phyloP scores from a whole-genome alignment of 2,113 vertebrate species.

The Eudyptes chrysolophus region DNA sequence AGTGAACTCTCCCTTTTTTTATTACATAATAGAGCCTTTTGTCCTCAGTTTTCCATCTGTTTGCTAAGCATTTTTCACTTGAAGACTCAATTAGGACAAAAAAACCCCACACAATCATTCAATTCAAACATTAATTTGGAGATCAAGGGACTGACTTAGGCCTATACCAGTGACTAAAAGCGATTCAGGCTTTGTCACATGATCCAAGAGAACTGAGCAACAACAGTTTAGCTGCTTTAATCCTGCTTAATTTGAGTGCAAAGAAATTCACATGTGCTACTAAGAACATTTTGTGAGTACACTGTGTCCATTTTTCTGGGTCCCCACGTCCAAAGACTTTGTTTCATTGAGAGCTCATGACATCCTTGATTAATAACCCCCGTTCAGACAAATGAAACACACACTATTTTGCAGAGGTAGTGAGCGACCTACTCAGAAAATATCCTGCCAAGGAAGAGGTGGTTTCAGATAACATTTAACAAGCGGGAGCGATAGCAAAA shows the following conservation, averaged over 20 bases:
- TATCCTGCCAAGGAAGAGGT: not conserved
- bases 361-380: conserved; percentile 77
- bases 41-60: conserved; percentile 75
- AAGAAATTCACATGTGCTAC: conserved; percentile 91
- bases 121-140: conserved; percentile 86
- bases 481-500: not conserved
- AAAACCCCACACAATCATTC: conserved; percentile 73
- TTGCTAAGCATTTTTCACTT: conserved; percentile 80
- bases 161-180: conserved; percentile 76
- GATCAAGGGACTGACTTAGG: conserved; percentile 80
- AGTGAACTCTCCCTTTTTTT: conserved; percentile 51
- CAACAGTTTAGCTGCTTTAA: conserved; percentile 84
- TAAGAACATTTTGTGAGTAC: conserved; percentile 88
- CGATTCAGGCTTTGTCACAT: conserved; percentile 87
- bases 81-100: conserved; percentile 77
- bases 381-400: accelerated
- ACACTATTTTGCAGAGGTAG: not conserved
- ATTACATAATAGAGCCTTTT: conserved; percentile 73
- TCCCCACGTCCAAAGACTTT: conserved; percentile 78
- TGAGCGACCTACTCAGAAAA: not conserved
- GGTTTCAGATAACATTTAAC: not conserved
- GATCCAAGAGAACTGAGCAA: conserved; percentile 79
- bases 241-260: conserved; percentile 94
- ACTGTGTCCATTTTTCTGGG: conserved; percentile 82
- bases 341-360: conserved; percentile 83